phyloP scores from a whole-genome alignment of 1,140 invertebrate species.

The Drosophila punjabiensis region DNA sequence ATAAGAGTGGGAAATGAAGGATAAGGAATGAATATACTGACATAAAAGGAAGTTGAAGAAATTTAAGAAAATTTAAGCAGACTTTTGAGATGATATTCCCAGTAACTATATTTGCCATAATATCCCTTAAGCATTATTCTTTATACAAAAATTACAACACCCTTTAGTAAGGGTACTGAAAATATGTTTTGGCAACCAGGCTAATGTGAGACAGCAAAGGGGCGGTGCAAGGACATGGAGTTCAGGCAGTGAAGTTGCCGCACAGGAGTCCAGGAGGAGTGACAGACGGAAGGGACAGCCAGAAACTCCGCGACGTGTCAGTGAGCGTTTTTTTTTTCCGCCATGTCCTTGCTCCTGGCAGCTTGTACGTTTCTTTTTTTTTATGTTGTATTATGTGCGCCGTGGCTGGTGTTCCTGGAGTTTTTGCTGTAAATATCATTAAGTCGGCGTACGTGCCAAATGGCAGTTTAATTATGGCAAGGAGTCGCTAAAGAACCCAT shows the following conservation, averaged over 20 bases:
- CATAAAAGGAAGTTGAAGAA: background rate
- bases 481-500: constrained; percentile 29
- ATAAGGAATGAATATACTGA: background rate
- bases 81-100: background rate
- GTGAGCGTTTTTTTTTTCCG: constrained; percentile 31
- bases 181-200: constrained; percentile 33
- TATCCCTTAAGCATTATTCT: background rate
- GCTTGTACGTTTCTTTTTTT: background rate
- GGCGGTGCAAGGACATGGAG: constrained; percentile 7
- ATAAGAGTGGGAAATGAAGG: background rate
- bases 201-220: constrained; percentile 15
- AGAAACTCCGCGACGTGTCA: constrained; percentile 56
- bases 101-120: background rate
- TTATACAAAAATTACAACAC: background rate
- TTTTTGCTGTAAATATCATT: constrained; percentile 77
- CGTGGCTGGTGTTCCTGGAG: constrained; percentile 34
- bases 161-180: constrained; percentile 2
- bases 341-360: constrained; percentile 31
- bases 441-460: constrained; percentile 75
- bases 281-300: constrained; percentile 21
- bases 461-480: constrained; percentile 73
- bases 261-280: constrained; percentile 33
- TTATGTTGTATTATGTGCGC: constrained; percentile 1
- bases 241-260: constrained; percentile 3
- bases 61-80: background rate